A percentile compares a stretch with the other conserved stretches of the same genome.
These are phyloP conservation scores for Acanthopleura granulata DNA, from an alignment of 2,888 invertebrate species.

Conservation along the genomic window DNA sequence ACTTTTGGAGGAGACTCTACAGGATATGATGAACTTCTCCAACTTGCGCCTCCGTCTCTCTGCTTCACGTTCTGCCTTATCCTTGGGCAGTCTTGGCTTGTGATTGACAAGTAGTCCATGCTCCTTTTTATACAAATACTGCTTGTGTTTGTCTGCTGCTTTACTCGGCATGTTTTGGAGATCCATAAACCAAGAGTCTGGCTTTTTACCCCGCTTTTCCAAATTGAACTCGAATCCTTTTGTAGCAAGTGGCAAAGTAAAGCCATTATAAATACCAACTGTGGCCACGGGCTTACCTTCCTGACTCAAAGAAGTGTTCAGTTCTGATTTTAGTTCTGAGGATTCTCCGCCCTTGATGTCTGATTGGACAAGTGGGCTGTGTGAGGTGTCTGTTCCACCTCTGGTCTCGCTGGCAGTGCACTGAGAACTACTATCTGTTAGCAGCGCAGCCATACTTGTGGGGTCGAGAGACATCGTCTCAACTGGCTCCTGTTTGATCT, in stretches of 20 bases:
- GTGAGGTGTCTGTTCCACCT: background rate
- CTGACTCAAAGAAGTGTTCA: background rate
- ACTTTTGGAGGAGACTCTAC: conserved; percentile 10
- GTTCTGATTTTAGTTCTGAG: background rate
- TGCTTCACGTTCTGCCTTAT: background rate
- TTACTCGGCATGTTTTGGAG: conserved; percentile 39
- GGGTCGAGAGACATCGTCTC: background rate
- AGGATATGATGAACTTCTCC: background rate
- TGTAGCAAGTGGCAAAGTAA: conserved; percentile 49
- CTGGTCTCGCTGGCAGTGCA: too few species aligned
- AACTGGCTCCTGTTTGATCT: conserved; percentile 3
- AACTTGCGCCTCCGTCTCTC: background rate
- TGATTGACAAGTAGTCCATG: background rate
- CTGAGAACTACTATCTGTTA: background rate
- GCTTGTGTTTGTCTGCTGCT: conserved; percentile 39
- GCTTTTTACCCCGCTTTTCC: conserved; percentile 52
- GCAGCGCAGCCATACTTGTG: background rate
- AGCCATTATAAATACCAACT: conserved; percentile 39
- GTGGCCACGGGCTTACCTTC: conserved; percentile 25
- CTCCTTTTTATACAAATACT: conserved; percentile 39
- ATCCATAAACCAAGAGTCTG: conserved; percentile 55
- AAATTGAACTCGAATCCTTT: conserved; percentile 52
- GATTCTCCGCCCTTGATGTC: background rate
- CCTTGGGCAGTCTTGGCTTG: background rate
- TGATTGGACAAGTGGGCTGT: too few species aligned